phyloP scores from a whole-genome alignment of 2,113 vertebrate species.

The Rafetus swinhoei region DNA sequence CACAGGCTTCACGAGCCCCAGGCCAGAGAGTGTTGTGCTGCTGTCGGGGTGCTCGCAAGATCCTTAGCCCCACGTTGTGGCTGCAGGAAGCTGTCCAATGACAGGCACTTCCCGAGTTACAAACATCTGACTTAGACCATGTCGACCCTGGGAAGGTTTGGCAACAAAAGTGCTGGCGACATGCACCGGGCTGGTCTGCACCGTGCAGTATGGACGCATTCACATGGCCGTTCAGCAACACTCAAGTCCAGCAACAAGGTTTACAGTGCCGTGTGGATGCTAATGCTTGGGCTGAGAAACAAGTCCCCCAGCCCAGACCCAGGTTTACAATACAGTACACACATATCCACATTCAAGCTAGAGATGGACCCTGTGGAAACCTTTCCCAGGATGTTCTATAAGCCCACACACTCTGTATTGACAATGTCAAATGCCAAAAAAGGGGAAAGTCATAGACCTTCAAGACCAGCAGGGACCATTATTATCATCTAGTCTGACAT shows the following conservation, averaged over 20 bases:
- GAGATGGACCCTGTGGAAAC: not conserved
- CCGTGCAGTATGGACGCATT: not conserved
- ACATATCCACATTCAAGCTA: not conserved
- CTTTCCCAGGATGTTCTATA: not conserved
- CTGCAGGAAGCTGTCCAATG: not conserved
- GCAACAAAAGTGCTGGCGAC: too few relatives aligned
- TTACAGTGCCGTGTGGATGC: not conserved
- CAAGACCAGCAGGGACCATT: not conserved
- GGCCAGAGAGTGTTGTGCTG: not conserved
- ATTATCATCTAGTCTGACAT: not conserved
- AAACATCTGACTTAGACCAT: too few relatives aligned
- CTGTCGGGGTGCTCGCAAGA: not conserved
- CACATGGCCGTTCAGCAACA: not conserved
- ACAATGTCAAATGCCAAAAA: too few relatives aligned
- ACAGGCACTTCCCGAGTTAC: not conserved
- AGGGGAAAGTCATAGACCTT: not conserved
- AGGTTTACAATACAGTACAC: not conserved
- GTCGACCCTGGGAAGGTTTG: too few relatives aligned
- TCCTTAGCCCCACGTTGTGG: not conserved
- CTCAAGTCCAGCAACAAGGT: not conserved
- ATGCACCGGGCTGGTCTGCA: too few relatives aligned
- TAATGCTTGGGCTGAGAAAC: not conserved
- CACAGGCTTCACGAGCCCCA: not conserved
- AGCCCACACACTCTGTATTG: too few relatives aligned
- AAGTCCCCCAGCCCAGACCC: not conserved